Evolutionary conservation across 2,113 vertebrate species (phyloP).

Genomic region (Paratilapia polleni): DNA sequence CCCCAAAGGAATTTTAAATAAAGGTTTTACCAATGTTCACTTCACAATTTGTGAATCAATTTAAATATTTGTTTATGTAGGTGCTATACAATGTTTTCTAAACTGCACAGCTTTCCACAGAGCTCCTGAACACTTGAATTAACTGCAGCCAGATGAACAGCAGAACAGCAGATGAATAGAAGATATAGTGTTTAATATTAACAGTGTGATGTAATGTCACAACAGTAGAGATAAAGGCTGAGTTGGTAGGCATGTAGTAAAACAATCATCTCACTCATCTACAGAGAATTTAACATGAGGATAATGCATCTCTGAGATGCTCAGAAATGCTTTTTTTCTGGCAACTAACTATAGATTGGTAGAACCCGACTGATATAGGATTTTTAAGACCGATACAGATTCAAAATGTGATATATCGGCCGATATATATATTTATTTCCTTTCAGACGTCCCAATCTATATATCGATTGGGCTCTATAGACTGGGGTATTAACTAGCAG

Average conservation of each 20-base stretch:
- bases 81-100: not conserved
- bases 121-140: not conserved
- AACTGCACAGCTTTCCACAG: constrained; percentile 21
- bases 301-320: not conserved
- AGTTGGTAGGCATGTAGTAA: not conserved
- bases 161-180: not conserved
- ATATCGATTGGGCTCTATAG: not conserved
- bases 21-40: not conserved
- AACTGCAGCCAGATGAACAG: constrained; percentile 7
- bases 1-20: not conserved
- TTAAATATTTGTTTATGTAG: not conserved
- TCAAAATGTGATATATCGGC: no score
- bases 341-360: not conserved
- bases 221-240: constrained; percentile 5
- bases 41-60: constrained; percentile 10
- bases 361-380: no score
- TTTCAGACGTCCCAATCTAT: no score
- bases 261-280: not conserved
- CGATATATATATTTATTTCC: no score
- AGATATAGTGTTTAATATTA: constrained; percentile 1
- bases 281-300: constrained; percentile 14
- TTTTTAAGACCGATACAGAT: no score
- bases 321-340: not conserved
- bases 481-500: constrained; percentile 15
- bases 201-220: not conserved